Evolutionary conservation across 2,797 vertebrate genomes (phyloP).

Genomic region (Crenuchus spilurus): DNA sequence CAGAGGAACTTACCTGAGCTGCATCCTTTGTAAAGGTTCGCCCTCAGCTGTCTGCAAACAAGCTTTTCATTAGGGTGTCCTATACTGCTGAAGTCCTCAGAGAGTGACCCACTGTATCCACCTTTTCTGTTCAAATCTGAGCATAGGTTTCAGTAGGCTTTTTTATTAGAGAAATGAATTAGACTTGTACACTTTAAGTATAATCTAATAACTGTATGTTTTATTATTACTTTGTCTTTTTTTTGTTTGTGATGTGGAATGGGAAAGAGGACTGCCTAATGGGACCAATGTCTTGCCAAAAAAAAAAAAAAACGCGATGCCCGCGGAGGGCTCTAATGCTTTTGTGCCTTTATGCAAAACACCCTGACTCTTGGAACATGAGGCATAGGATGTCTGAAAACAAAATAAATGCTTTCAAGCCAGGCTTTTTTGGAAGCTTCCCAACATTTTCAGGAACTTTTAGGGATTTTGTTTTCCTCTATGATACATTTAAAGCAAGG

Average conservation of each 20-base stretch:
- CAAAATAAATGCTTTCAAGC: constrained; percentile 65
- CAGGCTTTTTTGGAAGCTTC: constrained; percentile 66
- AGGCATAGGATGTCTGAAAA: constrained; percentile 65
- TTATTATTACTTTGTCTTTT: constrained; percentile 66
- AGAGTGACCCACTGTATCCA: constrained; percentile 62
- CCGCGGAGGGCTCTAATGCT: constrained; percentile 74
- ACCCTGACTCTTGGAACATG: constrained; percentile 68
- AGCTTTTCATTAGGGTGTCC: constrained; percentile 62
- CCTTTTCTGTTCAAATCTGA: constrained; percentile 55
- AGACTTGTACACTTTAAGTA: constrained; percentile 75
- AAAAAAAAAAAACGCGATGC: constrained; percentile 63
- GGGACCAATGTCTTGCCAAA: constrained; percentile 82
- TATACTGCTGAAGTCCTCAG: constrained; percentile 61
- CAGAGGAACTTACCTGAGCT: constrained; percentile 71
- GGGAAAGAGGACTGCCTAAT: constrained; percentile 76
- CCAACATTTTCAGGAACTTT: constrained; percentile 59
- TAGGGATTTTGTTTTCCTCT: constrained; percentile 51
- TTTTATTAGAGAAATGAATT: constrained; percentile 56
- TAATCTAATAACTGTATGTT: constrained; percentile 68
- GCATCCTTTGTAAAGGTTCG: constrained; percentile 72
- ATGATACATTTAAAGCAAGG: constrained; percentile 55
- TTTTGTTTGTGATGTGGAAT: constrained; percentile 70
- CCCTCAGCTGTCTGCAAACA: constrained; percentile 38
- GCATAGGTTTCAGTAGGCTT: constrained; percentile 58
- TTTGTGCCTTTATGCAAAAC: constrained; percentile 85